Conservation (phyloP, 2,797 vertebrate genomes). For the Todus mexicanus region DNA sequence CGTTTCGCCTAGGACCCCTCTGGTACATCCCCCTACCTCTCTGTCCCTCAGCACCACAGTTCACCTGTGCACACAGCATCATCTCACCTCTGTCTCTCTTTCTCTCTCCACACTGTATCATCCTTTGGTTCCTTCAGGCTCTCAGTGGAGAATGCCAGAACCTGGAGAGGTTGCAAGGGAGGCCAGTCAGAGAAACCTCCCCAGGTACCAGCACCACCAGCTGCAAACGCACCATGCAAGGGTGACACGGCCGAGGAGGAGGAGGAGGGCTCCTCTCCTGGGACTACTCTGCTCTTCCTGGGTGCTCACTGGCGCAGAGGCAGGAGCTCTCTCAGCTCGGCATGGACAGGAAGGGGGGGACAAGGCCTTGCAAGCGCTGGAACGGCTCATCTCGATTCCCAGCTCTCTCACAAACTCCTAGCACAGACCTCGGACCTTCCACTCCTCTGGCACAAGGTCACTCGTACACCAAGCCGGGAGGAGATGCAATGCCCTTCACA, state of each 20-base stretch:
- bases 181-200: constrained; percentile 69
- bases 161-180: constrained; percentile 72
- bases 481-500: not conserved
- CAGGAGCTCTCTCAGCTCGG: not conserved
- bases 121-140: constrained; percentile 72
- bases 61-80: constrained; percentile 63
- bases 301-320: not conserved
- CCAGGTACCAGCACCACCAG: constrained; percentile 31
- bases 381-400: not conserved
- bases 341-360: not conserved
- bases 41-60: constrained; percentile 65
- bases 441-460: not conserved
- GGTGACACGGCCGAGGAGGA: constrained; percentile 30
- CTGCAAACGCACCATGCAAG: constrained; percentile 66
- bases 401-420: not conserved
- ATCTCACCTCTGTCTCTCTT: constrained; percentile 72
- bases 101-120: constrained; percentile 70
- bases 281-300: constrained; percentile 27
- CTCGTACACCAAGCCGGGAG: not conserved
- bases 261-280: constrained; percentile 42
- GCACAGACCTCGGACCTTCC: accelerated
- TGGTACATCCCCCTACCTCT: constrained; percentile 52
- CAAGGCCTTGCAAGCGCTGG: accelerated
- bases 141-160: constrained; percentile 72
- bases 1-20: not conserved